Evolutionary conservation across 2,113 vertebrate genomes (phyloP), one percentile per base, ranked within the genome.

Genomic region (Eurypyga helias): DNA sequence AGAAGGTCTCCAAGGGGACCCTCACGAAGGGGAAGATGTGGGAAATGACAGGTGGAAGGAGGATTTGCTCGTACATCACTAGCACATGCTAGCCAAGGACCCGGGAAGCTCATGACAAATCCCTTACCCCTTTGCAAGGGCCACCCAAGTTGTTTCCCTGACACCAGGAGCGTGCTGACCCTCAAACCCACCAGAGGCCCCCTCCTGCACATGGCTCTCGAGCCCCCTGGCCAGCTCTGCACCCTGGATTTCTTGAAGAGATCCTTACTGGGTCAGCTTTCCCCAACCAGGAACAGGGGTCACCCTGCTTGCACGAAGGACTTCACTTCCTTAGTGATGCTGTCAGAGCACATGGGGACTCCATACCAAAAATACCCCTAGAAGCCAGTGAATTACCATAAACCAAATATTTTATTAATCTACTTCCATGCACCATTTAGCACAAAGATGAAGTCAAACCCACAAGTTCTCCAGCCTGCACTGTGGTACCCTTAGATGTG

Each of bases 161-260:
- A 48, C 7, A 1, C 13, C 0, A 3, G 21, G 23, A 73, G 45
- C 24, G 79, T 1, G 0, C 6, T 29, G 17, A 10, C n/a, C 60
- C 54, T 31, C 28, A 4, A 17, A 26, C 18, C 62, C 36, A 28
- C 6, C 4, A 5, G 24, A 46, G 38, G n/a, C 9, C 7, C 5
- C 9, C 23, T 33, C 13, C 36, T 4, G 19, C 1, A 0, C 46
- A 9, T 0, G 0, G 13, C 7, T 11, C 45, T 15, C 1, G 0
- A 28, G 49, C 16, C 5, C 41, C 23, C 36, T 14, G 55, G 26
- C 14, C 43, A 29, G 41, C 36, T 31, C 48, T 1, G 26, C 6
- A 49, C 33, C 17, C 25, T 19, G 48, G 18, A 5, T 51, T 46
- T 15, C 11, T 45, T 51, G 11, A 23, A 38, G 29, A 83, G 33